These are phyloP conservation scores for Rhizoglyphus robini DNA, from an alignment of 1,140 invertebrate genomes.

Conservation along the genomic window DNA sequence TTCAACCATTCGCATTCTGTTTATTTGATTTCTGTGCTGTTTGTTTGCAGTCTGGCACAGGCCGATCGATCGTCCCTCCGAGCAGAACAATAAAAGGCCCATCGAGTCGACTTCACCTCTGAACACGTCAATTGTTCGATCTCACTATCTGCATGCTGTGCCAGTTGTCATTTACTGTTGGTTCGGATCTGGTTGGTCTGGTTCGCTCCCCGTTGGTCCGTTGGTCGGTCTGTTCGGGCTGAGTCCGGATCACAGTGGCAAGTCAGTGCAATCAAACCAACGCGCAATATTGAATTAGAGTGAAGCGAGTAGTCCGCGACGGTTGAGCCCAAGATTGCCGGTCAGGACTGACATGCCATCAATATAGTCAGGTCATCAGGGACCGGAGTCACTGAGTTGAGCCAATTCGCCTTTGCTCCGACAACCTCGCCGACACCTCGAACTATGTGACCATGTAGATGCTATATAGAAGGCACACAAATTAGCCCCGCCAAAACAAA, in stretches of 20 bases:
- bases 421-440: too few relatives aligned
- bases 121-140: slow-evolving; percentile 13
- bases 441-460: background rate
- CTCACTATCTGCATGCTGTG: slow-evolving; percentile 1
- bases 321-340: background rate
- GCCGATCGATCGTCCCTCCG: background rate
- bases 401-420: background rate
- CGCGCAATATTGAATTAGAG: slow-evolving; percentile 13
- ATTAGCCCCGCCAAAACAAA: background rate
- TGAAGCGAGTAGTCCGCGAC: background rate
- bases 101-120: slow-evolving; percentile 10
- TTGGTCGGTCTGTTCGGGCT: background rate
- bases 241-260: background rate
- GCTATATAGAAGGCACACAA: background rate
- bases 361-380: background rate
- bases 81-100: slow-evolving; percentile 5
- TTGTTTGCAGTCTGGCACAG: slow-evolving; percentile 2
- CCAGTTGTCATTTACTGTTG: slow-evolving; percentile 3
- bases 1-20: background rate
- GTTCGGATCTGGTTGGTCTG: background rate
- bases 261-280: background rate
- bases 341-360: background rate
- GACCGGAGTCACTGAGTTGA: too few relatives aligned
- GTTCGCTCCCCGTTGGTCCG: background rate
- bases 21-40: background rate